Conservation (phyloP, 2,797 vertebrate species). For the Delichon dasypus region DNA sequence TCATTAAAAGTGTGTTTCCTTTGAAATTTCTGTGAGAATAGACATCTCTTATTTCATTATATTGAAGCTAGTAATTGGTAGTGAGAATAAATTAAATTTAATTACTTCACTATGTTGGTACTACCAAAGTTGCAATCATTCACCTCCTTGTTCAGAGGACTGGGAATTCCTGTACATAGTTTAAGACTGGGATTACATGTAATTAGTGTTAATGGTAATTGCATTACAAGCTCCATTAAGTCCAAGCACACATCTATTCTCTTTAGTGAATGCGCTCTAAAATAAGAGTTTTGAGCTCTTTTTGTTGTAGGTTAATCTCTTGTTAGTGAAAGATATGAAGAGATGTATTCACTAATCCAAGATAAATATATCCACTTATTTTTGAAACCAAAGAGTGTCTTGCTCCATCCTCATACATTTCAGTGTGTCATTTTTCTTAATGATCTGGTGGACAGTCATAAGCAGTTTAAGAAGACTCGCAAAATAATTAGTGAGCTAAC, state of each 20-base stretch:
- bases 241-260: not conserved
- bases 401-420: not conserved
- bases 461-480: not conserved
- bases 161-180: not conserved
- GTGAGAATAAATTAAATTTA: not conserved
- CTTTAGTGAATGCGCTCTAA: not conserved
- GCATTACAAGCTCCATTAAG: constrained; percentile 24
- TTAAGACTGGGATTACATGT: constrained; percentile 25
- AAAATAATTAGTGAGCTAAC: not conserved
- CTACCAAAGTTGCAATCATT: not conserved
- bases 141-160: constrained; percentile 1
- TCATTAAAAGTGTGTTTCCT: not conserved
- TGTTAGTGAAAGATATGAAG: not conserved
- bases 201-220: constrained; percentile 63
- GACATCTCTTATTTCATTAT: not conserved
- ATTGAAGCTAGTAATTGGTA: not conserved
- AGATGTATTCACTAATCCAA: not conserved
- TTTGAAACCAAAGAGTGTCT: not conserved
- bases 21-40: not conserved
- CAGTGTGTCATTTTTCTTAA: not conserved
- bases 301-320: not conserved
- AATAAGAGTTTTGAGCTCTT: not conserved
- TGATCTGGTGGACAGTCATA: not conserved
- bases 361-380: not conserved
- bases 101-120: not conserved